Evolutionary conservation across 2,888 invertebrate species (phyloP).

Genomic region (Nemoura dubitans): DNA sequence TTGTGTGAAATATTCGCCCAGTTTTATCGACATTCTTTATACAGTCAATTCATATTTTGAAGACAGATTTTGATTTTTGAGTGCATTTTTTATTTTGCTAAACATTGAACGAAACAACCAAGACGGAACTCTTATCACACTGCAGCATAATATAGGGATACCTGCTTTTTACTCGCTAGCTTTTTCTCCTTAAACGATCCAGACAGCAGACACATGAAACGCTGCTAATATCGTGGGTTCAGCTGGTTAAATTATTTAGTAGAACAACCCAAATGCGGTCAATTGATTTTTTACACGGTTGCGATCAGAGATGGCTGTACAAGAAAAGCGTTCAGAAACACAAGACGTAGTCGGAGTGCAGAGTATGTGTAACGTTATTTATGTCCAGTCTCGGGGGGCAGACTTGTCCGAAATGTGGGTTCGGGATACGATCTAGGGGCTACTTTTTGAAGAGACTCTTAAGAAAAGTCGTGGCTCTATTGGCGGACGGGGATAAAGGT

Average conservation of each 20-base stretch:
- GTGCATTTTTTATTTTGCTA: too few species aligned
- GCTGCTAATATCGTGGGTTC: not conserved
- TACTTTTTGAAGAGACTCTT: slow-evolving; percentile 47
- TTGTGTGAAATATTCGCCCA: too few species aligned
- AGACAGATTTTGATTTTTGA: too few species aligned
- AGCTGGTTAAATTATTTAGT: not conserved
- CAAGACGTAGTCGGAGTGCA: not conserved
- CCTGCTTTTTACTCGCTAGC: too few species aligned
- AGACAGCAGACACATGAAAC: not conserved
- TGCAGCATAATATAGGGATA: too few species aligned
- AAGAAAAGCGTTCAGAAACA: not conserved
- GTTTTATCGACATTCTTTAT: too few species aligned
- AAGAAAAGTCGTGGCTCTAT: slow-evolving; percentile 39
- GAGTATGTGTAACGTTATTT: slow-evolving; percentile 15
- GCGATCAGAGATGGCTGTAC: not conserved
- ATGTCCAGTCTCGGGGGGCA: slow-evolving; percentile 23
- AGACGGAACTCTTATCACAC: too few species aligned
- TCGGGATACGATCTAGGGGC: slow-evolving; percentile 39
- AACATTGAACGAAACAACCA: too few species aligned
- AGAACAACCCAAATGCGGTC: not conserved
- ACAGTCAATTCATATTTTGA: too few species aligned
- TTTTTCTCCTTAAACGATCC: too few species aligned
- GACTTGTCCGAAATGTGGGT: slow-evolving; percentile 40
- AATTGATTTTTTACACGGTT: slow-evolving; percentile 26
- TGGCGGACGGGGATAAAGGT: slow-evolving; percentile 38